Conservation (phyloP, 2,888 invertebrate genomes). For the Anticlea derivata region DNA sequence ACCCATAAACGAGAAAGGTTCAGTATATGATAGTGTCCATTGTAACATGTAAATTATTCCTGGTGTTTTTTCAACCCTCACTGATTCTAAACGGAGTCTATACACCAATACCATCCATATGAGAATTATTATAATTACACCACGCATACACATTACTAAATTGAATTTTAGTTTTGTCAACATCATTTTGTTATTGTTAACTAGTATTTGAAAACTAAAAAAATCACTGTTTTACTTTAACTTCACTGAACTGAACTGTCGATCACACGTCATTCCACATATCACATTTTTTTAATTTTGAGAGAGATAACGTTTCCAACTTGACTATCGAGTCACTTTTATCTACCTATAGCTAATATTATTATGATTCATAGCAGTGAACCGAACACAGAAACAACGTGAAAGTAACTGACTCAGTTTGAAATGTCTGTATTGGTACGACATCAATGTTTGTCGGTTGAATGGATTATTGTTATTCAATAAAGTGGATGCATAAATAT, state of each 20-base stretch:
- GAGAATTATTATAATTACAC: neutral
- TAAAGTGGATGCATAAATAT: too few species aligned
- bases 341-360: too few species aligned
- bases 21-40: slow-evolving; percentile 51
- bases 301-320: neutral
- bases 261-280: too few species aligned
- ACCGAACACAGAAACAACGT: neutral
- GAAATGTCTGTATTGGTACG: neutral
- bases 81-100: neutral
- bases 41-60: slow-evolving; percentile 15
- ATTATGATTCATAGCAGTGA: neutral
- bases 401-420: neutral
- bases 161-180: neutral
- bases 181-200: neutral
- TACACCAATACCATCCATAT: neutral
- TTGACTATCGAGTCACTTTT: too few species aligned
- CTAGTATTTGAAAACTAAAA: neutral
- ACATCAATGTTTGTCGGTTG: too few species aligned
- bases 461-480: too few species aligned
- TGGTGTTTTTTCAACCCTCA: slow-evolving; percentile 3
- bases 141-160: neutral
- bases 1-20: slow-evolving; percentile 47
- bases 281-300: neutral
- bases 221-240: too few species aligned
- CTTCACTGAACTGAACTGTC: too few species aligned